Evolutionary conservation across 30 jellyfish, hydroid and myxozoan species (phyloP).

Genomic region (Turritopsis rubra): DNA sequence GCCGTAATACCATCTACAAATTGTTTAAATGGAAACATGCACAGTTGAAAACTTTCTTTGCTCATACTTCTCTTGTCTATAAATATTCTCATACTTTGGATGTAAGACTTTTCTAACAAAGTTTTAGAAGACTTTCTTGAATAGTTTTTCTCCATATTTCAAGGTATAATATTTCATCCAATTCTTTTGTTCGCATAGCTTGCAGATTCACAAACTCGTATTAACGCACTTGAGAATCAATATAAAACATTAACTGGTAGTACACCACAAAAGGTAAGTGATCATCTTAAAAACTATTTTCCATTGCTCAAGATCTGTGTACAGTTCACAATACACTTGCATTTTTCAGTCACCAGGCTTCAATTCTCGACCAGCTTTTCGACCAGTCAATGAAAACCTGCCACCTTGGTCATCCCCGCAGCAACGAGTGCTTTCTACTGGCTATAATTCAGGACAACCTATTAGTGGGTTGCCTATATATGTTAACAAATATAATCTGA

Average conservation of each 20-base stretch:
- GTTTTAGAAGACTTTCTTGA: not conserved
- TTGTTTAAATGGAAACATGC: conserved; percentile 5
- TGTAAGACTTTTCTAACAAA: not conserved
- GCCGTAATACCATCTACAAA: not conserved
- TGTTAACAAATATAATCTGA: not conserved
- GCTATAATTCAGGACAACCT: not conserved
- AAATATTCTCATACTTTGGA: not conserved
- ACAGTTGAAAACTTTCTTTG: not conserved
- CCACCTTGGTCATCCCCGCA: conserved; percentile 27
- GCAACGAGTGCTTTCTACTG: not conserved
- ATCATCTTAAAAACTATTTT: not conserved
- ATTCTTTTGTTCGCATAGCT: conserved; percentile 65
- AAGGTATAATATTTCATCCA: not conserved
- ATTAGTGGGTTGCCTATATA: too few relatives aligned
- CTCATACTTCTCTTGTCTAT: not conserved
- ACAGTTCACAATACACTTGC: not conserved
- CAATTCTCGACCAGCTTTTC: conserved; percentile 17
- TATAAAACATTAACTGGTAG: conserved; percentile 65
- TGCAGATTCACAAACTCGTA: conserved; percentile 91
- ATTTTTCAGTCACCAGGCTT: conserved; percentile 16
- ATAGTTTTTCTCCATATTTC: not conserved
- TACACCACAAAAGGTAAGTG: conserved; percentile 55
- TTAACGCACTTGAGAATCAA: conserved; percentile 83
- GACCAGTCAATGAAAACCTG: conserved; percentile 7
- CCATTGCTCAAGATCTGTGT: not conserved